phyloP scores from a whole-genome alignment of 2,797 vertebrate species.

The Ptychobarbus kaznakovi region DNA sequence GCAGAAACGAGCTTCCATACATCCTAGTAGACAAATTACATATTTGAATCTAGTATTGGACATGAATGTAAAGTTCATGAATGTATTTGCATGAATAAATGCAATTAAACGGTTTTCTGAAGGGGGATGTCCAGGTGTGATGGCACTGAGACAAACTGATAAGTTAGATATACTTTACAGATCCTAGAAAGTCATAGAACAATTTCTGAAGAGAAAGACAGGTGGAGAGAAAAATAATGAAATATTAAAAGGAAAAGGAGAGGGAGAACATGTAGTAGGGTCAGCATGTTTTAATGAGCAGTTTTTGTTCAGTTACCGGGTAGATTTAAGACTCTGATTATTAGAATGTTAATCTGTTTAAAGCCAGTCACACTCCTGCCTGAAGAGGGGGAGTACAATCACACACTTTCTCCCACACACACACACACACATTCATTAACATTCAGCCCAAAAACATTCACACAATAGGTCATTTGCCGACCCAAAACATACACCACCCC shows the following conservation, averaged over 20 bases:
- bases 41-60: neutral
- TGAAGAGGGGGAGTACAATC: conserved; percentile 2
- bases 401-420: conserved; percentile 30
- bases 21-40: neutral
- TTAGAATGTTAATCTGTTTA: conserved; percentile 59
- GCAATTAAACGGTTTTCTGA: neutral
- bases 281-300: conserved; percentile 46
- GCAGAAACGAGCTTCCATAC: neutral
- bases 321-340: conserved; percentile 51
- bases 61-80: no score
- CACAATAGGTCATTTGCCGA: conserved; percentile 32
- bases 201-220: neutral
- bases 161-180: neutral
- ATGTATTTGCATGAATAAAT: neutral
- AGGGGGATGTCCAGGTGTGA: neutral
- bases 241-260: neutral
- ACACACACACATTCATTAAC: conserved; percentile 4
- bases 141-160: neutral
- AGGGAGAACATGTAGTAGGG: conserved; percentile 14
- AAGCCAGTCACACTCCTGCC: conserved; percentile 41
- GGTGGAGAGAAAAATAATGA: neutral
- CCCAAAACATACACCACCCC: conserved; percentile 43
- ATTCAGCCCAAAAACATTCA: conserved; percentile 41
- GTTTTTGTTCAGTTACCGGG: conserved; percentile 44
- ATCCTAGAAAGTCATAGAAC: neutral